Evolutionary conservation across 2,113 vertebrate genomes (phyloP).

Genomic region (Silurus meridionalis): DNA sequence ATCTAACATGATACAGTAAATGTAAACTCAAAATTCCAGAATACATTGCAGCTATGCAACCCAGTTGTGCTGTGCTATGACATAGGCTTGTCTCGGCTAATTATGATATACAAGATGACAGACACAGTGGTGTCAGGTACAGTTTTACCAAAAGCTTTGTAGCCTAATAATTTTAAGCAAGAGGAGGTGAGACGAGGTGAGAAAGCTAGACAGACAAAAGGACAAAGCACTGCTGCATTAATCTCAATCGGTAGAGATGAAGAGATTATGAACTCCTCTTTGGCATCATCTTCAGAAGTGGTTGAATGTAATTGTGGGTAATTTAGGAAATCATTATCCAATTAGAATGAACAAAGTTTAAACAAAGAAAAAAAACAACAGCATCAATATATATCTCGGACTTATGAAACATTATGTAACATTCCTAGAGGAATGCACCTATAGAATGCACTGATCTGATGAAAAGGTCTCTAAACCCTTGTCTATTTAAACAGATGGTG

Average conservation of each 20-base stretch:
- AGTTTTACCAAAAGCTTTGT: neutral
- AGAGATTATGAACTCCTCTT: neutral
- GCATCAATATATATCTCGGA: too few relatives aligned
- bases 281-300: neutral
- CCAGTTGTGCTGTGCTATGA: neutral
- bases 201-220: neutral
- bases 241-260: neutral
- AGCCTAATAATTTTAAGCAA: neutral
- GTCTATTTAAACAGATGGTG: slow-evolving; percentile 74
- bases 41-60: neutral
- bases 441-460: neutral
- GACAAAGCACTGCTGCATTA: neutral
- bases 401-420: too few relatives aligned
- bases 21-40: neutral
- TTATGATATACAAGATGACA: neutral
- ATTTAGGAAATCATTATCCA: neutral
- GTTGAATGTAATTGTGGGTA: neutral
- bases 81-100: neutral
- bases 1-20: neutral
- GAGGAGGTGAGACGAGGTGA: neutral
- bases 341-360: neutral
- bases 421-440: neutral
- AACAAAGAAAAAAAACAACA: neutral
- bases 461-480: slow-evolving; percentile 37
- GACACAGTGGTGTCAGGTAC: neutral